phyloP scores from a whole-genome alignment of 2,888 invertebrate genomes.

The Pandemis heparana region DNA sequence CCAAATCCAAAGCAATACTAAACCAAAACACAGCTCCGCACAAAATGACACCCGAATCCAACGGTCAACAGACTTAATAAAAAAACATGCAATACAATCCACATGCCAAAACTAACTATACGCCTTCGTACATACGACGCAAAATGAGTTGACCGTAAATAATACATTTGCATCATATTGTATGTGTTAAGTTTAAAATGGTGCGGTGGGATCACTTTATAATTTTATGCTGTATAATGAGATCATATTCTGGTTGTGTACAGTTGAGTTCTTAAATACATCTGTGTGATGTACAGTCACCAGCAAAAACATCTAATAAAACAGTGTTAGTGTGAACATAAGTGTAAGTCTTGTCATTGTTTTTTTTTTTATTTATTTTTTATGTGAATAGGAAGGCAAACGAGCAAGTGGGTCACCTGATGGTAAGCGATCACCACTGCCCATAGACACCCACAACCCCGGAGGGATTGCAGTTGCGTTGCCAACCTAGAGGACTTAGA shows the following conservation, averaged over 20 bases:
- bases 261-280: not conserved
- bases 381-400: too few relatives aligned
- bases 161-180: not conserved
- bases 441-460: too few relatives aligned
- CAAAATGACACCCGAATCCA: slow-evolving; percentile 14
- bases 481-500: too few relatives aligned
- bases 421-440: too few relatives aligned
- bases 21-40: not conserved
- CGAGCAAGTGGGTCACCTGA: too few relatives aligned
- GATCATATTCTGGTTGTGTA: not conserved
- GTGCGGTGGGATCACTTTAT: not conserved
- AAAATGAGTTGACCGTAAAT: not conserved
- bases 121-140: not conserved
- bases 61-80: not conserved
- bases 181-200: not conserved
- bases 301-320: too few relatives aligned
- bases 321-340: too few relatives aligned
- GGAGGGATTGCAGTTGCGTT: too few relatives aligned
- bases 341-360: too few relatives aligned
- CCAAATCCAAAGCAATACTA: not conserved
- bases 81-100: not conserved
- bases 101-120: not conserved
- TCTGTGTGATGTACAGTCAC: too few relatives aligned
- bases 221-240: not conserved
- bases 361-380: too few relatives aligned